Base-by-base conservation (phyloP, 2,797 vertebrate species). In the Coluber constrictor region DNA sequence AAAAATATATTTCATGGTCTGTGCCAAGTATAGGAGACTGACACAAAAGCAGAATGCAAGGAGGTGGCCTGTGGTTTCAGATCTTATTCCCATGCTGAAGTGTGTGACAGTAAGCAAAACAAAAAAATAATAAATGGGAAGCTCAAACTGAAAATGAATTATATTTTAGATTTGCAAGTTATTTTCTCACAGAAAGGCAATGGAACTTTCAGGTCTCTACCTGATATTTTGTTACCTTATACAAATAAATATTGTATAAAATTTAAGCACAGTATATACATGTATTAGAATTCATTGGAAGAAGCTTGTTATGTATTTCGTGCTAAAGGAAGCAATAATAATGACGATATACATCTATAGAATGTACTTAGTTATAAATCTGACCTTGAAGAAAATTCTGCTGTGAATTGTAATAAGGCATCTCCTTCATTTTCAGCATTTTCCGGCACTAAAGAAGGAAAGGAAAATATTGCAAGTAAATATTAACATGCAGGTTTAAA, bases 341-440 rank as follows among this genome's bases (percentile, higher is more conserved):
- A 18, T 74, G 66, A 66, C n/a, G 63, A n/a, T 55, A 29, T 87
- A 43, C 0, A 25, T 70, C 13, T 29, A 86, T n/a, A 86, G 23
- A 47, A 15, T 55, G 5, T 61, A 57, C 63, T 92, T 20, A 89
- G 47, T 93, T 88, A 25, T 55, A 90, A 88, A 18, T 43, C 98
- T 98, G 97, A 99, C 99, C 99, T 99, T 97, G 99, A 99, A 97
- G 99, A 99, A 98, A 99, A 99, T 97, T 99, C 99, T 93, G 98
- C 99, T 98, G 99, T 99, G 98, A 99, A 99, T 98, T 99, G 99
- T 98, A 99, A 97, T 98, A 99, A 99, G 98, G 99, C 99, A 98
- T 99, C 99, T 95, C 98, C 98, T 98, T 99, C 99, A 95, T 99
- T 99, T 97, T 99, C 99, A 97, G 98, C 98, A 97, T 99, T 99